Evolutionary conservation across 2,797 vertebrate genomes (phyloP).

Genomic region (Antrozous pallidus): DNA sequence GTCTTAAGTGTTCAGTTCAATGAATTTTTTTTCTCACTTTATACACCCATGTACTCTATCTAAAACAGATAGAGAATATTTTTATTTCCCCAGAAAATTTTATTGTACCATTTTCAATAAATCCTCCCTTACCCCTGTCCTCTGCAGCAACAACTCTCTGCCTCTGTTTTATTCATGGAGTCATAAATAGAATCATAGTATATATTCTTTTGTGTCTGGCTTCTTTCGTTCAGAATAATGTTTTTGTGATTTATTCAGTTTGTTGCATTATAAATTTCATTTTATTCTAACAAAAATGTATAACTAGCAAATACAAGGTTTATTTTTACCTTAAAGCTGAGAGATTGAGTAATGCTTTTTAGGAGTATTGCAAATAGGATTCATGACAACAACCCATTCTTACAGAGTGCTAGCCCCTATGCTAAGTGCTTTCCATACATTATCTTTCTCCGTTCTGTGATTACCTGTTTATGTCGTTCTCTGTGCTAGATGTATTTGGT

Average conservation of each 20-base stretch:
- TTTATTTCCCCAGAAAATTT: not conserved
- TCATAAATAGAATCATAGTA: not conserved
- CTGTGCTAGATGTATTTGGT: not conserved
- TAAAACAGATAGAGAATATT: not conserved
- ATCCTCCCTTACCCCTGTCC: rapidly evolving
- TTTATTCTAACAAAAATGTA: not conserved
- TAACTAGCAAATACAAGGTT: not conserved
- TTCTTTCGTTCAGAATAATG: not conserved
- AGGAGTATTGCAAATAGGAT: conserved; percentile 4
- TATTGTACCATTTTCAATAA: not conserved
- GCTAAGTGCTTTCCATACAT: not conserved
- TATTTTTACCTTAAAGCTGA: not conserved
- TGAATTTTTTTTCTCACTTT: not conserved
- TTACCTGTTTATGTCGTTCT: not conserved
- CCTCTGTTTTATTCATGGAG: not conserved
- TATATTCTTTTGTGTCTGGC: not conserved
- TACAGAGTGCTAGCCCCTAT: not conserved
- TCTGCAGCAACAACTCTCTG: not conserved
- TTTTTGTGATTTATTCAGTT: not conserved
- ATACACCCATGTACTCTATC: not conserved
- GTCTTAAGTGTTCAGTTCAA: not conserved
- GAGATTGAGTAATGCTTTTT: not conserved
- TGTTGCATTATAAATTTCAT: not conserved
- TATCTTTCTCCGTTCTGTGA: not conserved
- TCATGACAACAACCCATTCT: not conserved